Evolutionary conservation across 2,797 vertebrate genomes (phyloP), one percentile per base, ranked within the genome.

Genomic region (Poeciliopsis presidionis): DNA sequence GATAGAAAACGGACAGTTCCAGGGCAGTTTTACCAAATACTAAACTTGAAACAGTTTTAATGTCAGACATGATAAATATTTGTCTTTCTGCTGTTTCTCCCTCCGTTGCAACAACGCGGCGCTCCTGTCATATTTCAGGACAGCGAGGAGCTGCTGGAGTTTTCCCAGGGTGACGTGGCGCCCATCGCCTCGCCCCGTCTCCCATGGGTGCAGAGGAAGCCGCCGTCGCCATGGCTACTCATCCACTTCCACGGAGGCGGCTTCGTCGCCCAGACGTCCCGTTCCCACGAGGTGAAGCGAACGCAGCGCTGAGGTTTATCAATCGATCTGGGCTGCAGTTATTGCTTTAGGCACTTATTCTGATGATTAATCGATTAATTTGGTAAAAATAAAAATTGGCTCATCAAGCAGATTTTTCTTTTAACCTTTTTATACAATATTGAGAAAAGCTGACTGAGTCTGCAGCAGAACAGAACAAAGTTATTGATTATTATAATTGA

Each of bases 211-310:
- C 94, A 95, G 75, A 94, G 89, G 53, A 89, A 83, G 41, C 90
- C 94, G 5, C 93, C n/a, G 45, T 96, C 95, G 30, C 95, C 94
- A 25, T 93, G 93, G 87, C 92, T 96, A 33, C 88, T 96, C 63
- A 83, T 96, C 43, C 96, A 96, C 84, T 95, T 95, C 85, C 96
- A 96, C 0, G 96, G 96, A 41, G 96, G 96, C 0, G 96, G 95
- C 67, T 96, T 96, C 13, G 96, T 96, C 36, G 94, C 96, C 20
- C 96, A 96, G 81, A 96, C 96, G 0, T 96, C 96, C 20, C 95
- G 79, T 67, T 96, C 96, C 20, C 96, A 96, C 5, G 95, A 96
- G 94, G 96, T 96, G 76, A 33, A 36, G 5, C 0, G 20, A 51
- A 33, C 22, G 0, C 11, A 13, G 4, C 5, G 28, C 13, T 13